Conservation (phyloP, 23 tunicate species). For the Halocynthia roretzi region DNA sequence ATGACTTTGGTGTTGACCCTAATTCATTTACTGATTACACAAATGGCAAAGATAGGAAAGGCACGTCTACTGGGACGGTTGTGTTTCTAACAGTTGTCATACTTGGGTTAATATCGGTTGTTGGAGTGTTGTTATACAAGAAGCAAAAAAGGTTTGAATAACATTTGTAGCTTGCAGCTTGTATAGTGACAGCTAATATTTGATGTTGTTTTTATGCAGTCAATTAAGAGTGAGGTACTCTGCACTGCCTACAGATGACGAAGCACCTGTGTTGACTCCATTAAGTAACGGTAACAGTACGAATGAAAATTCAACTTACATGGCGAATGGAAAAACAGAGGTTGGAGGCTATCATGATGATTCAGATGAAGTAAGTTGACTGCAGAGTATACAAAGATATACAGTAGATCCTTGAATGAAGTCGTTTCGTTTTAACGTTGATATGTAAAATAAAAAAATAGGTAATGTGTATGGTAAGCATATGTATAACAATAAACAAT, state of each 20-base stretch:
- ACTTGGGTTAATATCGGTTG: conserved; percentile 19
- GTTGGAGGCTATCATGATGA: conserved; percentile 56
- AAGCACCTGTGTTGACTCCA: neutral
- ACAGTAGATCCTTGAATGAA: too few relatives aligned
- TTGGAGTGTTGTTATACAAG: conserved; percentile 26
- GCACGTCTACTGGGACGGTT: conserved; percentile 26
- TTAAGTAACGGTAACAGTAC: neutral
- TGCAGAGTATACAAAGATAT: too few relatives aligned
- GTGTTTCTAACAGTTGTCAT: conserved; percentile 42
- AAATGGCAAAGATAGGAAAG: neutral
- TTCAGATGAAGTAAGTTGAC: conserved; percentile 72
- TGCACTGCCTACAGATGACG: conserved; percentile 12
- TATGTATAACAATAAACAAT: too few relatives aligned
- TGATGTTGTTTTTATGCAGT: neutral
- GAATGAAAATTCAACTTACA: neutral
- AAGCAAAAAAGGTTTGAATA: conserved; percentile 28
- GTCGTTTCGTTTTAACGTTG: too few relatives aligned
- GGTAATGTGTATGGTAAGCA: too few relatives aligned
- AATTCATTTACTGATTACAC: conserved; percentile 25
- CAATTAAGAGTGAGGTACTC: conserved; percentile 8
- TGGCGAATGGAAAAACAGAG: neutral
- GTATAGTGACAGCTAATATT: neutral
- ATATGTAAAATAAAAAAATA: too few relatives aligned
- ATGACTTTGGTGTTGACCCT: conserved; percentile 61
- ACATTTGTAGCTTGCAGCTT: neutral